phyloP scores from a whole-genome alignment of 2,113 vertebrate species.

The Osmerus mordax region DNA sequence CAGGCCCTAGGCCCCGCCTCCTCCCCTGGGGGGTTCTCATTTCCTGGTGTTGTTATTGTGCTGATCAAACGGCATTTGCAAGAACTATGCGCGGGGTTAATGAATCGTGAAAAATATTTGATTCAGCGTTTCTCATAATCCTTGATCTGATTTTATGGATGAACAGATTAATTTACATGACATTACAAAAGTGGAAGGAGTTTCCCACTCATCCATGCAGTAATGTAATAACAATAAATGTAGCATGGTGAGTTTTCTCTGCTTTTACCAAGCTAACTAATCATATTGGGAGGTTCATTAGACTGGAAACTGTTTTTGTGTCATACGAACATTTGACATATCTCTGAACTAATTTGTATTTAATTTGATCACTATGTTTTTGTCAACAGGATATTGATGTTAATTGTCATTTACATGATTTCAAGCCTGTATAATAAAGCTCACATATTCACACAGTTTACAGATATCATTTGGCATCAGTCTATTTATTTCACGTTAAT shows the following conservation, averaged over 20 bases:
- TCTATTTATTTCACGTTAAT: too few relatives aligned
- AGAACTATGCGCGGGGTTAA: slow-evolving; percentile 46
- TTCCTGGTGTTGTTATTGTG: slow-evolving; percentile 22
- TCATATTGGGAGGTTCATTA: slow-evolving; percentile 26
- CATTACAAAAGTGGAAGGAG: slow-evolving; percentile 33
- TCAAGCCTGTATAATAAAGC: too few relatives aligned
- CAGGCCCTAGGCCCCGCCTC: background rate
- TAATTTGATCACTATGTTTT: background rate
- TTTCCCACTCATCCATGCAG: slow-evolving; percentile 37
- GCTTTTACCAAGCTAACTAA: slow-evolving; percentile 34
- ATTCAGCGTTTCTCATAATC: slow-evolving; percentile 56
- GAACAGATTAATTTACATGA: slow-evolving; percentile 52
- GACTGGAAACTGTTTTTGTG: slow-evolving; percentile 25
- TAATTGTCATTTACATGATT: too few relatives aligned
- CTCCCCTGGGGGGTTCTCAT: slow-evolving; percentile 19
- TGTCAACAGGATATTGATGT: background rate
- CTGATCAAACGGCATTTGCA: slow-evolving; percentile 36
- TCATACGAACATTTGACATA: slow-evolving; percentile 24
- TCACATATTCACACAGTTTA: too few relatives aligned
- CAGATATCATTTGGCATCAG: too few relatives aligned
- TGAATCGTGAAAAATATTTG: slow-evolving; percentile 55
- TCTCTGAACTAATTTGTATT: slow-evolving; percentile 10
- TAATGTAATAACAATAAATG: slow-evolving; percentile 54
- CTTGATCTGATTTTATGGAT: slow-evolving; percentile 63
- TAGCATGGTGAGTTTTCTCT: slow-evolving; percentile 38